Base-by-base conservation (phyloP, 2,888 invertebrate genomes). In the Exocentrus adspersus region DNA sequence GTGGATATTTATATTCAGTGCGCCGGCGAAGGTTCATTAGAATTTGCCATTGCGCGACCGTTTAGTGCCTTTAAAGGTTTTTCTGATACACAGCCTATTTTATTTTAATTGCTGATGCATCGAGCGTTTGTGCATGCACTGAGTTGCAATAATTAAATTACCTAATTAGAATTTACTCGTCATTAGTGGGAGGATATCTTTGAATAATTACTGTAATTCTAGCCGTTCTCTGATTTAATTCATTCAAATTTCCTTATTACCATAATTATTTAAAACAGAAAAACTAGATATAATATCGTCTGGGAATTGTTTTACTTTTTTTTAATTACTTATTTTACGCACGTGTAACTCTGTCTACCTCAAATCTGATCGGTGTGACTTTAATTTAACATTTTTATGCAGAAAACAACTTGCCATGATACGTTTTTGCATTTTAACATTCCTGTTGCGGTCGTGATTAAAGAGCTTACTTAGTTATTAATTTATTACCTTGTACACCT, bases 321-420 rank as follows among this genome's bases (percentile, higher is more conserved):
- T 32, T 51, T 51, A 51, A 37, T 51, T 17, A 19, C 19, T 32
- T 51, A 17, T 51, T 51, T 32, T 51, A 51, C 51, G 51, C 51
- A 30, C 32, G 37, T 51, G 51, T 37, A 12, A 28, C 17, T 32
- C 30, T 9, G n/a, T n/a, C 10, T 10, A 28, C 6, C 19, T 43
- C 7, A 43, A 43, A 37, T 37, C n/a, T 37, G 37, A 37, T 37
- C 14, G 14, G 37, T 5, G 37, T 14, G 4, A 14, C 4, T 37
- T 10, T 37, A 37, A 30, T 30, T 37, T 32, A 5, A 9, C 37
- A 37, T n/a, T 37, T 37, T 37, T 37, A 12, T 37, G 12, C 37
- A 37, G 5, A 12, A 37, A 37, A 9, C n/a, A 7, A 4, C 28
- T 28, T 30, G 30, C 7, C 10, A 30, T 30, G 37, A n/a, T 37